Conservation (phyloP, 2,113 vertebrate species). For the Toxostoma redivivum region DNA sequence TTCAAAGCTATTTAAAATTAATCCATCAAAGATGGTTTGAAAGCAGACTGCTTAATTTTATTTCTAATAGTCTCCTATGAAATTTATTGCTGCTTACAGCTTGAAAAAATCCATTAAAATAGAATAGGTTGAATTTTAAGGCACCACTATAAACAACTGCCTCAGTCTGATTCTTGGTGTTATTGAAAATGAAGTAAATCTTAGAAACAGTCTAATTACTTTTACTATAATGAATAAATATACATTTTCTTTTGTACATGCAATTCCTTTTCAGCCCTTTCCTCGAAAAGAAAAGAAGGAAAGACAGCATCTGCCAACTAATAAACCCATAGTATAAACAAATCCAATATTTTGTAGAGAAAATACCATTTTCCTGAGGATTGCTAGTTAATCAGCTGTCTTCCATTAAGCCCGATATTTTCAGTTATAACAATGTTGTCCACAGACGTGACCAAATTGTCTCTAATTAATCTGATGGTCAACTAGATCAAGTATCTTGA, state of each 20-base stretch:
- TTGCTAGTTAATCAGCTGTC: background rate
- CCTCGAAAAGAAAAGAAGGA: background rate
- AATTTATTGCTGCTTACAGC: background rate
- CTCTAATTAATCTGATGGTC: background rate
- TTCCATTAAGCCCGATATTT: background rate
- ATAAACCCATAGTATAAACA: background rate
- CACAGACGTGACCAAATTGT: background rate
- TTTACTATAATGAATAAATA: background rate
- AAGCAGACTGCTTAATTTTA: background rate
- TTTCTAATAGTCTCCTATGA: background rate
- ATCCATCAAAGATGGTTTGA: background rate
- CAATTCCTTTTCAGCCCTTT: background rate
- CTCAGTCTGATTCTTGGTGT: background rate
- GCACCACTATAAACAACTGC: background rate
- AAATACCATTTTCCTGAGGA: background rate
- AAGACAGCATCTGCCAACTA: background rate
- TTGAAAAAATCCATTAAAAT: background rate
- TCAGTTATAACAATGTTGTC: background rate
- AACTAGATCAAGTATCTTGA: background rate
- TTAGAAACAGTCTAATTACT: background rate
- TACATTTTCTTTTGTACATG: background rate
- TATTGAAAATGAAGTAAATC: background rate
- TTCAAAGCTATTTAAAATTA: background rate
- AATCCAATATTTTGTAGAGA: background rate
- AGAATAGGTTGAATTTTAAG: background rate